Conservation (phyloP, 2,797 vertebrate species). For the Alauda arvensis region DNA sequence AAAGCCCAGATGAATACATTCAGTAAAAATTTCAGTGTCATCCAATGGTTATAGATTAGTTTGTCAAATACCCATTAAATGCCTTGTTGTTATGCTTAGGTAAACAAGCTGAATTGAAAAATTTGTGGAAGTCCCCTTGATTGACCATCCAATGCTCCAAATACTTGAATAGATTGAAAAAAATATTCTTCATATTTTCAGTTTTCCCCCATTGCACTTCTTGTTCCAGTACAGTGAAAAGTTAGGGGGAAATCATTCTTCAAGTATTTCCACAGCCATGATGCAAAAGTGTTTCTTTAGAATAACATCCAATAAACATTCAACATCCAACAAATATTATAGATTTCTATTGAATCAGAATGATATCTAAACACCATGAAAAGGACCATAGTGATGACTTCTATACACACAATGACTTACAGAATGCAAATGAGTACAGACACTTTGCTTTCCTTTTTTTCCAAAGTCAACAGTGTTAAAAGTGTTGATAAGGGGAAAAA, state of each 20-base stretch:
- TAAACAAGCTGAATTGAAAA: background rate
- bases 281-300: background rate
- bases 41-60: background rate
- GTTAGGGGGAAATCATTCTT: background rate
- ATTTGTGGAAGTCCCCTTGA: background rate
- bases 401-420: fast-evolving
- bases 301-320: background rate
- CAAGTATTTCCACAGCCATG: background rate
- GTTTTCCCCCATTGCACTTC: background rate
- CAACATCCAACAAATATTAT: background rate
- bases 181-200: background rate
- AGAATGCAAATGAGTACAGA: background rate
- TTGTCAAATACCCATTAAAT: background rate
- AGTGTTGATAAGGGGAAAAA: background rate
- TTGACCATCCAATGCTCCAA: background rate
- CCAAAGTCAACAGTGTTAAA: background rate
- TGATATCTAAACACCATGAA: background rate
- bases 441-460: background rate
- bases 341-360: background rate
- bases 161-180: background rate
- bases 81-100: background rate
- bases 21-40: background rate
- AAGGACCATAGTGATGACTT: background rate
- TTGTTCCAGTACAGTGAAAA: background rate
- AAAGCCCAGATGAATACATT: background rate